Evolutionary conservation across 2,113 vertebrate genomes (phyloP).

Genomic region (Procavia capensis): DNA sequence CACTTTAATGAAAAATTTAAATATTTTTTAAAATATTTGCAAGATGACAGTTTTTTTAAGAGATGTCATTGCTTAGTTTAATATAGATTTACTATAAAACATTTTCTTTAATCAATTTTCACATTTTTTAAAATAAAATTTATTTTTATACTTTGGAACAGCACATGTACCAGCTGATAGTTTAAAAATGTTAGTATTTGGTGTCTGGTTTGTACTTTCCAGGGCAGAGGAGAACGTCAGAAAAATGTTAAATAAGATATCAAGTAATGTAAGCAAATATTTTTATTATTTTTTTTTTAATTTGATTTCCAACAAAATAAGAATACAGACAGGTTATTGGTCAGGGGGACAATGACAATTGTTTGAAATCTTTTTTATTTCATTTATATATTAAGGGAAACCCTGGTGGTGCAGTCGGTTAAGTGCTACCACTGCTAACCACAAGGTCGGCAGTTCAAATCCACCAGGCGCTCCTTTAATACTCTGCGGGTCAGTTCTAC

Average conservation of each 20-base stretch:
- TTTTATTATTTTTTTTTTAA: background rate
- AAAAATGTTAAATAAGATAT: background rate
- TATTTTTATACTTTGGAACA: conserved; percentile 18
- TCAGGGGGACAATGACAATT: background rate
- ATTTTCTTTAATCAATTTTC: background rate
- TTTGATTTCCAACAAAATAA: background rate
- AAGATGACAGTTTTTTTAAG: background rate
- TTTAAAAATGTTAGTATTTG: conserved; percentile 32
- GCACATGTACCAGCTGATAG: background rate
- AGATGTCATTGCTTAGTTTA: background rate
- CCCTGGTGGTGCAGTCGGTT: no score
- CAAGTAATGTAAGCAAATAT: background rate
- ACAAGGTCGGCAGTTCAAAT: no score
- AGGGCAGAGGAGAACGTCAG: background rate
- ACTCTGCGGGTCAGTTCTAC: no score
- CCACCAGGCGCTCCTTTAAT: no score
- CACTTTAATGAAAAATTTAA: background rate
- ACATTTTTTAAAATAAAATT: background rate
- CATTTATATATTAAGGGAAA: background rate
- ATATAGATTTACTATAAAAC: background rate
- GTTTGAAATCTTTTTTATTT: background rate
- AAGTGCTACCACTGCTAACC: no score
- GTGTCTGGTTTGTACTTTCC: background rate
- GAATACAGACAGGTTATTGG: background rate
- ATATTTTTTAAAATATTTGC: background rate